Percentiles rank a stretch among this genome's conserved stretches.
phyloP scores from a whole-genome alignment of 1,140 invertebrate genomes.

The Scylla paramamosain region DNA sequence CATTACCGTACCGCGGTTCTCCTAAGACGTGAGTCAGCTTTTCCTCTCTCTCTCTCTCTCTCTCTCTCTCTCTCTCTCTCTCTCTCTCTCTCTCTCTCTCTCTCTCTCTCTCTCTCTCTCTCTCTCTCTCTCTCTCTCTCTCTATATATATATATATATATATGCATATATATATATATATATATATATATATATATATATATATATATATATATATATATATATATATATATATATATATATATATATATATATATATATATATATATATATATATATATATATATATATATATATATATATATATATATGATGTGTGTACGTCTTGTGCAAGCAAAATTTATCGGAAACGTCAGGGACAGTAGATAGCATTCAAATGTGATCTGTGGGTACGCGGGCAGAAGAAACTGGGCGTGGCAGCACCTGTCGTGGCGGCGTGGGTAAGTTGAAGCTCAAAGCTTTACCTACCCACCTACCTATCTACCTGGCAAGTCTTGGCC shows the following conservation, averaged over 20 bases:
- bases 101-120: neutral
- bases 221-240: too few relatives aligned
- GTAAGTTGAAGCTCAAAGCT: neutral
- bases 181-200: too few relatives aligned
- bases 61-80: slow-evolving; percentile 16
- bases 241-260: too few relatives aligned
- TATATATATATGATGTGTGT: too few relatives aligned
- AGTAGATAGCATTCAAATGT: neutral
- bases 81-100: too few relatives aligned
- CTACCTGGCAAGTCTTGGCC: neutral
- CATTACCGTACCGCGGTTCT: neutral
- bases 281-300: too few relatives aligned
- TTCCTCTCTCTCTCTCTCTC: neutral
- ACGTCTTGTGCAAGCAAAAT: too few relatives aligned
- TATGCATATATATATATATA: too few relatives aligned
- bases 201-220: too few relatives aligned
- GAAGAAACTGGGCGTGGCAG: neutral
- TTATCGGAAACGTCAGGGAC: too few relatives aligned
- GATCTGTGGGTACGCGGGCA: neutral
- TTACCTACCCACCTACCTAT: neutral
- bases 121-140: neutral
- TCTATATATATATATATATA: too few relatives aligned
- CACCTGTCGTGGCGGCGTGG: neutral
- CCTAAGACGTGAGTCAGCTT: neutral
- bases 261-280: too few relatives aligned